Percentiles rank a stretch among this genome's conserved stretches.
These are phyloP conservation scores for Premnoplex brunnescens DNA, from an alignment of 2,797 vertebrate species.

Conservation along the genomic window DNA sequence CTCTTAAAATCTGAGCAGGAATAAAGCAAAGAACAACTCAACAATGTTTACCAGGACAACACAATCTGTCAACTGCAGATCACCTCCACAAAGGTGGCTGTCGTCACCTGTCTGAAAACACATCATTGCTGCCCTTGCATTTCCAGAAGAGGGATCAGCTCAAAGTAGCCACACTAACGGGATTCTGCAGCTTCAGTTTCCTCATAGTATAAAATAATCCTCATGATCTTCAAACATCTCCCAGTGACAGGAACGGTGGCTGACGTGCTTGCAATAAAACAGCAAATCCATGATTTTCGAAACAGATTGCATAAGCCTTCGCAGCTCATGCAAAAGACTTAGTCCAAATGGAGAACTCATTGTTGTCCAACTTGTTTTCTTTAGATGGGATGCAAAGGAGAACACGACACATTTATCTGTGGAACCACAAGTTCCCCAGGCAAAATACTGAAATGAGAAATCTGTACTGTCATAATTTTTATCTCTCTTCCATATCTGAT, in stretches of 20 bases:
- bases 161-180: neutral
- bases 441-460: neutral
- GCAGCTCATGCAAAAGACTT: neutral
- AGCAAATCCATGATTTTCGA: neutral
- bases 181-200: neutral
- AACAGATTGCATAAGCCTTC: neutral
- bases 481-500: neutral
- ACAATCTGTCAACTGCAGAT: neutral
- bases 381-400: neutral
- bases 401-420: neutral
- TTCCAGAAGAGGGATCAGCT: neutral
- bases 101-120: neutral
- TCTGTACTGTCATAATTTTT: neutral
- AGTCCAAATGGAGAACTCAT: neutral
- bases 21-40: neutral
- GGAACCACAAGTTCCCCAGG: neutral
- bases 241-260: neutral
- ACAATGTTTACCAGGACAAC: neutral
- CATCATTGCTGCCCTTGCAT: accelerated
- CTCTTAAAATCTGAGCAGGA: neutral
- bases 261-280: neutral
- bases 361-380: neutral
- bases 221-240: neutral
- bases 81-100: neutral
- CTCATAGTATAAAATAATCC: neutral